Evolutionary conservation across 1,140 invertebrate species (phyloP), one percentile per base, ranked within the genome.

Genomic region (Sycophila sp.): DNA sequence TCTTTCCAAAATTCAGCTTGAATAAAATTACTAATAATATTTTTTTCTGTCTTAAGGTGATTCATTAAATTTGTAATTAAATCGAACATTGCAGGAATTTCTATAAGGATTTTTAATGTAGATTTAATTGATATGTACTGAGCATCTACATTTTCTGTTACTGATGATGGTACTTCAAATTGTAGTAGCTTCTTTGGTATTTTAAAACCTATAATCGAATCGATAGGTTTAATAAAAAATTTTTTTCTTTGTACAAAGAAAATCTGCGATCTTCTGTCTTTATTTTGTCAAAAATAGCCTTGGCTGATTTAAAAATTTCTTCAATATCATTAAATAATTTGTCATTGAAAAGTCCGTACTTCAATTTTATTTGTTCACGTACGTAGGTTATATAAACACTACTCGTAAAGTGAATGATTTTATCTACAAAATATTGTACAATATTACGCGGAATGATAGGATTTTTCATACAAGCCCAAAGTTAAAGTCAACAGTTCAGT

Each of bases 61-160:
- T 36, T 47, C 30, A 60, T 51, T 45, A 60, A 49, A 36, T 51
- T 69, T 15, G 28, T n/a, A 2, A 66, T n/a, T 22, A 26, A 19
- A 32, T 38, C 28, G 38, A 66, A 66, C 6, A n/a, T 22, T 5
- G 32, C 49, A 26, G 6, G 49, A 19, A 26, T 53, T 19, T 66
- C 32, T 51, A 53, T 22, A 32, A 55, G 13, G 15, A 65, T 26
- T 51, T 65, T 24, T 8, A 65, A 42, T 6, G 45, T 90, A 89
- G 89, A 91, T 80, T 91, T 42, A 19, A 28, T 30, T 26, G 59
- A 32, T 13, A 45, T 10, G 10, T 45, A 45, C 38, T 40, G 22
- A 6, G 38, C n/a, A 30, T n/a, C 28, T 17, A 10, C 15, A 3
- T 28, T 42, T 45, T 62, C 15, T n/a, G 40, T 42, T 42, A 42